Evolutionary conservation across 1,140 invertebrate species (phyloP).

Genomic region (Nebria ingens): DNA sequence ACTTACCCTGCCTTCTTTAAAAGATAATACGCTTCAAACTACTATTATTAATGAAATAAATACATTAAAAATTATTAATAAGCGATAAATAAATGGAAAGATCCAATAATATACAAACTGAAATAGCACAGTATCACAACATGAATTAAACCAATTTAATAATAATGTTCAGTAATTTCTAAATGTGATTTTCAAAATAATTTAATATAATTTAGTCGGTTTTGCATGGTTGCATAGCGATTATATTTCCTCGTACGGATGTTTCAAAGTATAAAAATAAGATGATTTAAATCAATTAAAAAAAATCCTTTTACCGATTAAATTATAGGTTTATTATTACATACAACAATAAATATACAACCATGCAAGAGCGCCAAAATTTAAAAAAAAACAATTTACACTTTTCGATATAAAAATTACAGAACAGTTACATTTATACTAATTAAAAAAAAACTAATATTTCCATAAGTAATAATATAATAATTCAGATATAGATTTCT

Average conservation of each 20-base stretch:
- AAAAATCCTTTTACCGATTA: neutral
- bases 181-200: neutral
- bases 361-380: neutral
- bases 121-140: neutral
- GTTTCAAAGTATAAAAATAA: neutral
- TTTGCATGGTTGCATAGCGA: constrained; percentile 1
- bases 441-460: no score
- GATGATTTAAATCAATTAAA: neutral
- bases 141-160: neutral
- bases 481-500: neutral
- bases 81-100: neutral
- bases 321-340: neutral
- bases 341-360: constrained; percentile 9
- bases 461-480: neutral
- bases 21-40: neutral
- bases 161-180: constrained; percentile 1
- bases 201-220: neutral
- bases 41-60: neutral
- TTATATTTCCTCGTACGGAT: neutral
- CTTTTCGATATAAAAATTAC: constrained; percentile 6
- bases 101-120: constrained; percentile 8
- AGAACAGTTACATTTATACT: constrained; percentile 4
- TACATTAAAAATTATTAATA: constrained; percentile 7
- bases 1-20: neutral
- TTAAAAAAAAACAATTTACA: neutral